Base-by-base conservation (phyloP, 2,888 invertebrate species). In the Oegoconia quadripuncta region DNA sequence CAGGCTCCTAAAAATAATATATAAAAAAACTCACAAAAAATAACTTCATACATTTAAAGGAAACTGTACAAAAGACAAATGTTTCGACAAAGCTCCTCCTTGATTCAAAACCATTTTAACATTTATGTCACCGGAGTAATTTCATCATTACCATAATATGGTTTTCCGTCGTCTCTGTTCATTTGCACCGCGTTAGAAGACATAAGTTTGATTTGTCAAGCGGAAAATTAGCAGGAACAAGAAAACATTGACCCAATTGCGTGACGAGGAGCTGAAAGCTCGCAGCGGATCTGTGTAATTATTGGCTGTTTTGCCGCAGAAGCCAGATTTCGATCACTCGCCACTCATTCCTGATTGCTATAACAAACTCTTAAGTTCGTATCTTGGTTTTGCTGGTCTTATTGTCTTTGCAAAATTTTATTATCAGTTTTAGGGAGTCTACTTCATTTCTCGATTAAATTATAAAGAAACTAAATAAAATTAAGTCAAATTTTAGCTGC, bases 211-310 rank as follows among this genome's bases (percentile, higher is more conserved):
- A 73, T 70, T 69, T 68, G 73, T 72, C 66, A 65, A 68, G 70
- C 76, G 81, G 66, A 71, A 80, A 81, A 79, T 81, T 74, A 70
- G 54, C 57, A 55, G 55, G 54, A 58, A 55, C 61, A 63, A 65
- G 70, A 65, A 73, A 69, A 67, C 66, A 63, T 69, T 68, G 74
- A 67, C 71, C 53, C 50, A 44, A 44, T 43, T 44, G 42, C 41
- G 38, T 44, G 46, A 43, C 44, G 27, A n/a, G n/a, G n/a, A n/a
- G 13, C 27, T 38, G 41, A 28, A 44, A 27, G 39, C 34, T 12
- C 38, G 43, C 50, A 33, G 41, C 40, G 44, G 39, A 44, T 32
- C 38, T 43, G 46, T 41, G 43, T 34, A 54, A 55, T 55, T 58
- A 54, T 48, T 47, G 39, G 41, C 30, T 34, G 36, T 31, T 46